Evolutionary conservation across 2,888 invertebrate species (phyloP), one percentile per base, ranked within the genome.

Genomic region (Cheilosia scutellata): DNA sequence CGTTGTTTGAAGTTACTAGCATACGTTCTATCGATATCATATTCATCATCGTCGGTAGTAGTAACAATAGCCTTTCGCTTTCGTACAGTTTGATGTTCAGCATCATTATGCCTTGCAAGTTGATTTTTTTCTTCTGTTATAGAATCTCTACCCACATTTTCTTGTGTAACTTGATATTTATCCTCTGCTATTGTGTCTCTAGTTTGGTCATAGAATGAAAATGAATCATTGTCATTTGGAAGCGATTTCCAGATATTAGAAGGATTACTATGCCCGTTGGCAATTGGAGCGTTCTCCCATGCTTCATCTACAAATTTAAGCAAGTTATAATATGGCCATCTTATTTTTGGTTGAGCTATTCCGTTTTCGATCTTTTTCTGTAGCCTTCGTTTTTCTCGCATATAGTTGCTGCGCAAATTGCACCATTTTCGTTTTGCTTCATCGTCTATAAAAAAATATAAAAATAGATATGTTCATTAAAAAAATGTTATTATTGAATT

Each of bases 301-400:
- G 16, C 27, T 27, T 31, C 31, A 5, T 55, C 55, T 7, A 55
- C 6, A 55, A 55, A 55, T 55, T 13, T 29, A 16, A 55, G 31
- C 20, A 16, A 55, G 3, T 31, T n/a, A 7, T n/a, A 55, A n/a
- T 55, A 33, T 2, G 55, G 55, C 55, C 55, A 55, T 31, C 13
- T 11, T 53, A 29, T 53, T n/a, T n/a, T 31, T 7, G 16, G n/a
- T 16, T 13, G 53, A 13, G 13, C 2, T 1, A 9, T 2, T 2
- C 53, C 53, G 0, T 25, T 29, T 6, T 55, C 55, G 31, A 55
- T 13, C 13, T 55, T 55, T 13, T 51, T 51, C 11, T 51, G 27
- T 0, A 51, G 9, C 27, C 20, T 55, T 55, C 55, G n/a, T 55
- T 55, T 55, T 33, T 55, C 55, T 16, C 55, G 31, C 55, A 55